Evolutionary conservation across 2,797 vertebrate species (phyloP).

Genomic region (Liparis tanakae): DNA sequence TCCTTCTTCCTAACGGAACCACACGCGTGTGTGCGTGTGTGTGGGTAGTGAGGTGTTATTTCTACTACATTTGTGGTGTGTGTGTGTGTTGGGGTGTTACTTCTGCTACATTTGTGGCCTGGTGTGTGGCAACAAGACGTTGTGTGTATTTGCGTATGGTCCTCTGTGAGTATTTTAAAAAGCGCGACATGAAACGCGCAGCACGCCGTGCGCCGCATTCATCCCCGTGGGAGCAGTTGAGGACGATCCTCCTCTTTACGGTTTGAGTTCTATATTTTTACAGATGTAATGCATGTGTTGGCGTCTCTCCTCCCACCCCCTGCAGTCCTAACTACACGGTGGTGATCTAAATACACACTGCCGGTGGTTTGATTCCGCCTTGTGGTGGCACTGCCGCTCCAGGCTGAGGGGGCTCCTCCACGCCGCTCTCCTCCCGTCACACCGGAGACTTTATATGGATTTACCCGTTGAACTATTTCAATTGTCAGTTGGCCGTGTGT

Average conservation of each 20-base stretch:
- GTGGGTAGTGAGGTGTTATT: too few species aligned
- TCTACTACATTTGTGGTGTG: too few species aligned
- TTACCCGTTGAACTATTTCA: neutral
- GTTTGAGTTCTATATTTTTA: neutral
- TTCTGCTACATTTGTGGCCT: too few species aligned
- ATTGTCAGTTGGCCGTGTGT: neutral
- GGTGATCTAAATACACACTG: neutral
- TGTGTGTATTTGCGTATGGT: too few species aligned
- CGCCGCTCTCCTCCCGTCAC: neutral
- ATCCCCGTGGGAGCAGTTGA: neutral
- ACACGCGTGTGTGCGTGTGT: too few species aligned
- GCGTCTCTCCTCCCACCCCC: too few species aligned
- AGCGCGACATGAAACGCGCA: neutral
- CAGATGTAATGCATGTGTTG: neutral
- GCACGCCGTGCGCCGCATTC: neutral
- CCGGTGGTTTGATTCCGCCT: conserved; percentile 27
- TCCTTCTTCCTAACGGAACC: conserved; percentile 19
- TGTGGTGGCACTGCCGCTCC: conserved; percentile 41
- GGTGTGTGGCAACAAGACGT: neutral
- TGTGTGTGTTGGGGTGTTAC: neutral
- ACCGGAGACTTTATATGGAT: neutral
- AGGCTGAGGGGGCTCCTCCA: neutral
- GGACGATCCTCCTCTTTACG: neutral
- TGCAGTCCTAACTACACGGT: neutral
- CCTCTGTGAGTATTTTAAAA: too few species aligned